phyloP scores from a whole-genome alignment of 2,113 vertebrate species.

The Dipodomys spectabilis region DNA sequence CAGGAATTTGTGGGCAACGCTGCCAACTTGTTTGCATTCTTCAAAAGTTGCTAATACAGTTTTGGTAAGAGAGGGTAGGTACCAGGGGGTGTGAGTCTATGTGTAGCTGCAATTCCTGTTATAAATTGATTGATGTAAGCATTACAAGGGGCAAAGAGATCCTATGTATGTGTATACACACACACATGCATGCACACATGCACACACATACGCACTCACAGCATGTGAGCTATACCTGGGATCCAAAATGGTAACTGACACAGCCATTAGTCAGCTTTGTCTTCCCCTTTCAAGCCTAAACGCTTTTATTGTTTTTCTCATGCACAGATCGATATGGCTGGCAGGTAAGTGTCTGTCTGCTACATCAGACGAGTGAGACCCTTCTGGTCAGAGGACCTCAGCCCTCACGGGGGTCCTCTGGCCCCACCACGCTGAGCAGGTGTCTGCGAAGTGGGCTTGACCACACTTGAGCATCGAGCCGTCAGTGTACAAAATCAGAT shows the following conservation, averaged over 20 bases:
- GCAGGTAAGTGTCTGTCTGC: slow-evolving; percentile 64
- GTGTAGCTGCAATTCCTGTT: not conserved
- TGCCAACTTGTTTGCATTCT: not conserved
- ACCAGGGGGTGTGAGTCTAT: rapidly evolving
- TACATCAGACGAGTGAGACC: not conserved
- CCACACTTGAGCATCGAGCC: slow-evolving; percentile 80
- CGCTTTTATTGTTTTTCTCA: slow-evolving; percentile 56
- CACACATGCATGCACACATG: too few species aligned
- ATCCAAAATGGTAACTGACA: slow-evolving; percentile 49
- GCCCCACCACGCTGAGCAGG: slow-evolving; percentile 40
- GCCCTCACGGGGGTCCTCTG: not conserved
- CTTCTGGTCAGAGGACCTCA: not conserved
- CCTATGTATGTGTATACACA: too few species aligned
- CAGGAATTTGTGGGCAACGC: not conserved
- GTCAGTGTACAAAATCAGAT: slow-evolving; percentile 88
- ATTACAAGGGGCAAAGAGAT: not conserved
- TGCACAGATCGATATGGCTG: slow-evolving; percentile 52
- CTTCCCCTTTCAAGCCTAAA: slow-evolving; percentile 55
- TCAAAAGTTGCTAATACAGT: not conserved
- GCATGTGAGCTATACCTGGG: rapidly evolving
- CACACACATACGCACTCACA: not conserved
- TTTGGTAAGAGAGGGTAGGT: not conserved
- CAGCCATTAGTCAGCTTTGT: slow-evolving; percentile 17
- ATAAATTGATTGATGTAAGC: not conserved
- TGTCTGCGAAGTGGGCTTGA: slow-evolving; percentile 77